Conservation (phyloP, 1,140 invertebrate genomes). For the Xylocopa sonorina region DNA sequence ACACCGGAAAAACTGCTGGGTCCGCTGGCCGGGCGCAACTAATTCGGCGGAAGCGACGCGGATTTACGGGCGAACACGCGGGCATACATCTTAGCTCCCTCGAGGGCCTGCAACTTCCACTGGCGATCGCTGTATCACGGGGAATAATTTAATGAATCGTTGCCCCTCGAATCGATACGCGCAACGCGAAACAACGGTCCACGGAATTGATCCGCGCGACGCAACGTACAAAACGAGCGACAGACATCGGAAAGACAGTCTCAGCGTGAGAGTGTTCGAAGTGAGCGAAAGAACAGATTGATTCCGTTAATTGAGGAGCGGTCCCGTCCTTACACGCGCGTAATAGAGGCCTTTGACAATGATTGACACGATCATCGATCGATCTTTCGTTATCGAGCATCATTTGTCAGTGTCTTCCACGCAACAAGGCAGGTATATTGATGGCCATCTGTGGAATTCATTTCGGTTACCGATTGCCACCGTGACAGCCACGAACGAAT, state of each 20-base stretch:
- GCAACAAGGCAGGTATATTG: neutral
- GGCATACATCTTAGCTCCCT: neutral
- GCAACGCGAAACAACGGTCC: no score
- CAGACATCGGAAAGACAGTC: no score
- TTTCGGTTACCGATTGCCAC: constrained; percentile 1
- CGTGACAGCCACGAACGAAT: constrained; percentile 25
- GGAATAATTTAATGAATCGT: constrained; percentile 42
- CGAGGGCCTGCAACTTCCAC: neutral
- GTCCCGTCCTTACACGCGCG: neutral
- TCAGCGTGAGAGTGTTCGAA: no score
- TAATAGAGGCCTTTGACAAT: constrained; percentile 18
- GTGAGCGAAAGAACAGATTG: no score
- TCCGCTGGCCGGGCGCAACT: neutral
- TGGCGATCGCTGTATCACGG: constrained; percentile 16
- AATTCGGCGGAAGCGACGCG: constrained; percentile 26
- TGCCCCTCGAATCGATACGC: no score
- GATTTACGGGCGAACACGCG: constrained; percentile 25
- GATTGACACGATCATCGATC: constrained; percentile 44
- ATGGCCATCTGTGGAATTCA: constrained; percentile 34
- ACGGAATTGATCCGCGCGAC: no score
- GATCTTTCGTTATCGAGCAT: constrained; percentile 29
- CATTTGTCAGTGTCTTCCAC: constrained; percentile 45
- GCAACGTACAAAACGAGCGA: no score
- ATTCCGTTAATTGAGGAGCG: neutral
- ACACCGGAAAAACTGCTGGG: constrained; percentile 34